Percentiles rank a stretch among this genome's conserved stretches.
Evolutionary conservation across 37 sponge, comb jelly and placozoan species (phyloP).

Genomic region (Eunapius fragilis): DNA sequence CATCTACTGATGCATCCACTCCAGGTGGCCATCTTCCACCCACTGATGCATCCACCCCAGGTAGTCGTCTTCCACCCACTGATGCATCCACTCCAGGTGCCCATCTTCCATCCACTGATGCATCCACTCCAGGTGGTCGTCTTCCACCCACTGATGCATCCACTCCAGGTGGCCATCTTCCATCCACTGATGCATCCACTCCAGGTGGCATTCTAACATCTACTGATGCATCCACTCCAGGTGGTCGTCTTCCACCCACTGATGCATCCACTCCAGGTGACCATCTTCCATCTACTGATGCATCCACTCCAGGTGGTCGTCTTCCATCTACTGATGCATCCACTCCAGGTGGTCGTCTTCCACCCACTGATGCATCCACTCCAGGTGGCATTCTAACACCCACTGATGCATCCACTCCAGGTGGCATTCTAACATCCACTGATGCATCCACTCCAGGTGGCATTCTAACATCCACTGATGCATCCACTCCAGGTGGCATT

Average conservation of each 20-base stretch:
- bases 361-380: not conserved
- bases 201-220: not conserved
- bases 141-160: not conserved
- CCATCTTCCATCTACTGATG: not conserved
- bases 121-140: not conserved
- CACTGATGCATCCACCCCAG: not conserved
- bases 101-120: not conserved
- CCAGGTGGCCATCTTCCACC: not conserved
- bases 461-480: not conserved
- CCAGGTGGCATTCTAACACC: not conserved
- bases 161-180: not conserved
- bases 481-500: not conserved
- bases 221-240: not conserved
- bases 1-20: not conserved
- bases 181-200: not conserved
- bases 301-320: not conserved
- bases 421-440: not conserved
- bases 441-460: not conserved
- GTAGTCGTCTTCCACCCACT: not conserved
- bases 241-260: not conserved
- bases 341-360: not conserved
- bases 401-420: not conserved
- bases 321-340: not conserved
- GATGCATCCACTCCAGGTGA: not conserved
- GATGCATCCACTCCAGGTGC: not conserved